These are phyloP conservation scores for Cyrtorhinus lividipennis DNA, from an alignment of 1,140 invertebrate species.

Conservation along the genomic window DNA sequence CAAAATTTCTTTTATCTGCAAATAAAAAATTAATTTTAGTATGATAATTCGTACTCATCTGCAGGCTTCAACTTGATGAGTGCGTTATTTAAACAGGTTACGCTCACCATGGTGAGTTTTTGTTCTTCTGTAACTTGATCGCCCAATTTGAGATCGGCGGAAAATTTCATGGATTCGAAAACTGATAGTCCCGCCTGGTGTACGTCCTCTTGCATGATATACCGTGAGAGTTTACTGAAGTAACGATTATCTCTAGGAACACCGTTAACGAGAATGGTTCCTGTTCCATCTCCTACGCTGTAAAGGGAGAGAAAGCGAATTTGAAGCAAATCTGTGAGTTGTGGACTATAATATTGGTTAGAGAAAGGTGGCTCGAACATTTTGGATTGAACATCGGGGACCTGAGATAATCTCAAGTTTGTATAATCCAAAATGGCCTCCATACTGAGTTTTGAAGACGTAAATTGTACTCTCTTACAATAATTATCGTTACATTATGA, in stretches of 20 bases:
- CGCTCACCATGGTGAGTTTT: conserved; percentile 47
- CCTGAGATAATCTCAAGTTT: background rate
- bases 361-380: background rate
- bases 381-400: background rate
- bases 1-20: conserved; percentile 56
- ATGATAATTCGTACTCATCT: too few species aligned
- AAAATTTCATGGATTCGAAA: conserved; percentile 67
- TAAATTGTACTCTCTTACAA: background rate
- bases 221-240: conserved; percentile 76
- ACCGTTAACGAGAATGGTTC: conserved; percentile 58
- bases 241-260: conserved; percentile 50
- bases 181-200: conserved; percentile 73
- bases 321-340: background rate
- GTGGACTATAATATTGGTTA: background rate
- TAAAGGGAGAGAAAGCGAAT: too few species aligned
- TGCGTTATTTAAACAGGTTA: too few species aligned
- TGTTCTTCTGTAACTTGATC: conserved; percentile 41
- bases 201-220: conserved; percentile 90
- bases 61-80: too few species aligned
- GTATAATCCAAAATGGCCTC: too few species aligned
- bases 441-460: too few species aligned
- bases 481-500: too few species aligned
- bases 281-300: conserved; percentile 41
- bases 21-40: too few species aligned
- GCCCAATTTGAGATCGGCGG: conserved; percentile 74